These are phyloP conservation scores for Melospiza melodia DNA, from an alignment of 2,113 vertebrate species.

Conservation along the genomic window DNA sequence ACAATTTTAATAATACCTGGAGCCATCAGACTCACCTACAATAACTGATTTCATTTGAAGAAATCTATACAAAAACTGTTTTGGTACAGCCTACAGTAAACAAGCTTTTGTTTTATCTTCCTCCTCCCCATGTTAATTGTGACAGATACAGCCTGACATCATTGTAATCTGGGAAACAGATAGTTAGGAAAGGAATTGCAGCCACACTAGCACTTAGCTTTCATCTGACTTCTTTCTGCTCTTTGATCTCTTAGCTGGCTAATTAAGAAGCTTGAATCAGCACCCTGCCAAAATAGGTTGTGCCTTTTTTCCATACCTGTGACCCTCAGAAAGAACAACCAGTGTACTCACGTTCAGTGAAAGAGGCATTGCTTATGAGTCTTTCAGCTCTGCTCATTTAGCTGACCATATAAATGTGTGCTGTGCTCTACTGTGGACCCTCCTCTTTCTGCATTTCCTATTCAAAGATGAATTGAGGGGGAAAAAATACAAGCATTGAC, in stretches of 20 bases:
- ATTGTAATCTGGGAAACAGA: constrained; percentile 28
- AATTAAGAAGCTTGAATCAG: constrained; percentile 33
- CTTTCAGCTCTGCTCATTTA: background rate
- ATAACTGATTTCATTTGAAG: background rate
- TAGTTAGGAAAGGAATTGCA: constrained; percentile 16
- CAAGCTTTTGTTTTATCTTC: constrained; percentile 24
- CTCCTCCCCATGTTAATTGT: constrained; percentile 1
- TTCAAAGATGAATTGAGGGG: background rate
- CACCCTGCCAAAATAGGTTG: background rate
- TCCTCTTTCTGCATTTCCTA: background rate
- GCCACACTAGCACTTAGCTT: constrained; percentile 31
- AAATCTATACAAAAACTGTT: background rate
- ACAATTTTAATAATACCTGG: background rate
- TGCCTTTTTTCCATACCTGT: background rate
- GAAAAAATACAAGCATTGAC: background rate
- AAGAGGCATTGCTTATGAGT: background rate
- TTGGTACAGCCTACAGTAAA: background rate
- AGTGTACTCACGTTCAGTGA: background rate
- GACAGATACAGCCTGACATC: constrained; percentile 34
- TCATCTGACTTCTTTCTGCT: constrained; percentile 23
- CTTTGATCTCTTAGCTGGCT: constrained; percentile 40
- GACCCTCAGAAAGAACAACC: background rate
- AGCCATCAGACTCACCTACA: background rate
- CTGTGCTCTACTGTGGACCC: background rate
- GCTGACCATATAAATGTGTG: background rate